Percentiles rank a stretch among this genome's conserved stretches.
phyloP scores from a whole-genome alignment of 1,140 invertebrate genomes.

The Caenorhabditis tropicalis region DNA sequence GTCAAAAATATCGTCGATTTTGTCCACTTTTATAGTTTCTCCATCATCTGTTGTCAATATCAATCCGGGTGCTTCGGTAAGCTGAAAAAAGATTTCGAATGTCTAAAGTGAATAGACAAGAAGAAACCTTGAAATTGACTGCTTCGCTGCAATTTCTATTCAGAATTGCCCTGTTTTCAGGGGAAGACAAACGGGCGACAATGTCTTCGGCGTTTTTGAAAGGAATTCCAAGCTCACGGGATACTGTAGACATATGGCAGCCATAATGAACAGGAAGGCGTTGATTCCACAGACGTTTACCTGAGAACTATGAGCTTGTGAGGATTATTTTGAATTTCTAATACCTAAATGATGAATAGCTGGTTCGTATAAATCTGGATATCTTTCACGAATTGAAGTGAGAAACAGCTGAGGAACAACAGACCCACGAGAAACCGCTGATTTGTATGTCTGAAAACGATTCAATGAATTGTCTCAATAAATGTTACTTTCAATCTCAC shows the following conservation, averaged over 20 bases:
- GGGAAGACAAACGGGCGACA: conserved; percentile 8
- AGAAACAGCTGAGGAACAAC: conserved; percentile 16
- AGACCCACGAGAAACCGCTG: neutral
- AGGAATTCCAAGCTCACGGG: conserved; percentile 33
- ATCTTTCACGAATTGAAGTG: conserved; percentile 8
- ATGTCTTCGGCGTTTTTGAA: conserved; percentile 28
- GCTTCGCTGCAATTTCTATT: neutral
- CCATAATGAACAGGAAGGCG: conserved; percentile 24
- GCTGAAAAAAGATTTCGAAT: neutral
- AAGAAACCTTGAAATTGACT: neutral
- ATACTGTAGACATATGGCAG: conserved; percentile 20
- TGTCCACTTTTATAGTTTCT: conserved; percentile 6
- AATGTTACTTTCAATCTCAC: neutral
- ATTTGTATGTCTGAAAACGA: conserved; percentile 12
- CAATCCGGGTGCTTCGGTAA: neutral
- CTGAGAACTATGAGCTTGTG: neutral
- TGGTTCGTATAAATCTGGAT: neutral
- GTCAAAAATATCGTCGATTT: conserved; percentile 18
- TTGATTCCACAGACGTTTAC: neutral
- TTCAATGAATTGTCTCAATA: neutral
- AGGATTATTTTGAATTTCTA: neutral
- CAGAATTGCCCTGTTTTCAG: neutral
- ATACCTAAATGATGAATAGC: conserved; percentile 17
- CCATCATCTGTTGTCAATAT: neutral
- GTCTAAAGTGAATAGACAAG: too few species aligned